These are phyloP conservation scores for Tenualosa ilisha DNA, from an alignment of 2,797 vertebrate species.

Conservation along the genomic window DNA sequence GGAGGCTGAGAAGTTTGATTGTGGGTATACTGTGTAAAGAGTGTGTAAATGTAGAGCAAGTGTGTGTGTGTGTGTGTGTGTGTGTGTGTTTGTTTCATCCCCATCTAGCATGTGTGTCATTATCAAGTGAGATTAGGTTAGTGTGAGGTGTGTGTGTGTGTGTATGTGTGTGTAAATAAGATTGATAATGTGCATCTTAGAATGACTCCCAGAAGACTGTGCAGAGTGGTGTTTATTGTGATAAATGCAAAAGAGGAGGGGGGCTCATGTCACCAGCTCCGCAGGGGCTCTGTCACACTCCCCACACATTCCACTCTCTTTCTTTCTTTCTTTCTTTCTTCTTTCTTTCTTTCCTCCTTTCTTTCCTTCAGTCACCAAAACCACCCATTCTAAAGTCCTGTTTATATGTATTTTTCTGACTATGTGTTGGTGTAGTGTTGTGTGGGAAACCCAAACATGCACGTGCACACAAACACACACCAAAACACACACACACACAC, in stretches of 20 bases:
- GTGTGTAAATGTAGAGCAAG: not conserved
- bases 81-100: slow-evolving; percentile 7
- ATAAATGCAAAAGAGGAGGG: not conserved
- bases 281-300: slow-evolving; percentile 1
- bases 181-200: not conserved
- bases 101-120: not conserved
- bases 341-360: not conserved
- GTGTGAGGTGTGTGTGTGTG: slow-evolving; percentile 18
- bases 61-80: slow-evolving; percentile 14
- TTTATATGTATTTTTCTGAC: not conserved
- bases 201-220: slow-evolving; percentile 9
- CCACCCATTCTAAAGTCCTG: not conserved
- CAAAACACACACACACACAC: not conserved
- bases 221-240: not conserved
- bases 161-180: slow-evolving; percentile 25
- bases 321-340: not conserved
- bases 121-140: not conserved
- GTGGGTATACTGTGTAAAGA: not conserved
- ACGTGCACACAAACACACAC: not conserved
- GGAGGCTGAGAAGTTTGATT: too few relatives aligned
- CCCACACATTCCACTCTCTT: not conserved
- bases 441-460: not conserved
- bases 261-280: not conserved
- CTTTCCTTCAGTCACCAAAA: not conserved
- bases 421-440: not conserved